Evolutionary conservation across 1,140 invertebrate genomes (phyloP), one percentile per base, ranked within the genome.

Genomic region (Sycophila sp.): DNA sequence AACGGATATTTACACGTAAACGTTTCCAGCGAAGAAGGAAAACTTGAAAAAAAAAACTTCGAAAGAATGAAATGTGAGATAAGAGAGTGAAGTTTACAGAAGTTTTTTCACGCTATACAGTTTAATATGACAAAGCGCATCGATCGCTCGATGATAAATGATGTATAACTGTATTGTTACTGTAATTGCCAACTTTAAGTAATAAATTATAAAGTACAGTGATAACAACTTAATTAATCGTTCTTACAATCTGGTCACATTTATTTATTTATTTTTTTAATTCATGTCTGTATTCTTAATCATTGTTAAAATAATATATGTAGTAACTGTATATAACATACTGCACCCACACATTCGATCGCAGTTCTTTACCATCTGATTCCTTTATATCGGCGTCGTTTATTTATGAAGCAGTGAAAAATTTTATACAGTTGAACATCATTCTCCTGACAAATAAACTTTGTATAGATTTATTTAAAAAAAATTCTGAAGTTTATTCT

Each of bases 121-220:
- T 67, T 67, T 67, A 56, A 45, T 67, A 45, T 32, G 15, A 22
- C n/a, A 38, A n/a, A 56, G 24, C 17, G 40, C 42, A 19, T 58
- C 10, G 19, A 19, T 15, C 2, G 45, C 26, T 42, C 5, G 38
- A 45, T 3, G 49, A 58, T 67, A 38, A 67, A 47, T 58, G 45
- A 67, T 67, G 17, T 67, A 67, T 67, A 67, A 71, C 53, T 74
- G 63, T 77, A 77, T 73, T 78, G 75, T 77, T 80, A 79, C 75
- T 80, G 77, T 80, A 79, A 78, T 80, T 78, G 76, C 73, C 75
- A 76, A 79, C 73, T 76, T 76, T 66, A 77, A 66, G 74, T 77
- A 80, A 80, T 80, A 80, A 67, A 67, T 67, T 58, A n/a, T n/a
- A 28, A 77, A 78, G 53, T 69, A 76, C 72, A 71, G 70, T 51